phyloP scores from a whole-genome alignment of 2,888 invertebrate species.

The Plusia festucae region DNA sequence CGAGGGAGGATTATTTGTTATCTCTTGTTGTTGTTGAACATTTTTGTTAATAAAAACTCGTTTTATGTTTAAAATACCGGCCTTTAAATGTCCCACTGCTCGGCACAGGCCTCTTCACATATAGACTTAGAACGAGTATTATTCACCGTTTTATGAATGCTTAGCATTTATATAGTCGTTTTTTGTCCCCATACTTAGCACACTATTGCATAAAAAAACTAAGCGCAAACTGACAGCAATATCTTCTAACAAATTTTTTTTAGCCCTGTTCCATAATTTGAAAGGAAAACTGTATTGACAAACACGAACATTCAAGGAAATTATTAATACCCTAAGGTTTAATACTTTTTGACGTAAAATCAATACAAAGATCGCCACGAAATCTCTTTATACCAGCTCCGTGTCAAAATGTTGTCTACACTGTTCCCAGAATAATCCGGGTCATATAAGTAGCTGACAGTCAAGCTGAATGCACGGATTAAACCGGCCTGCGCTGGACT shows the following conservation, averaged over 20 bases:
- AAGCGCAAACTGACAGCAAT: too few relatives aligned
- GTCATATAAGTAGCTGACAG: slow-evolving; percentile 4
- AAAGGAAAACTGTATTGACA: too few relatives aligned
- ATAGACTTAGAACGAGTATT: too few relatives aligned
- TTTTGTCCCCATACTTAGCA: background rate
- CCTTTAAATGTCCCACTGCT: too few relatives aligned
- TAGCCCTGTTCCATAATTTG: too few relatives aligned
- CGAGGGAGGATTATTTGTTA: background rate
- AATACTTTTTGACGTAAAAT: background rate
- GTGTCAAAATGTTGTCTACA: background rate
- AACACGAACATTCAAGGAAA: too few relatives aligned
- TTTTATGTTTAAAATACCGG: too few relatives aligned
- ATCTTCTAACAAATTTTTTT: too few relatives aligned
- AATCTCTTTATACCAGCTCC: background rate
- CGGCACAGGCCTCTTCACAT: too few relatives aligned
- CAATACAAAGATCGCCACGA: background rate
- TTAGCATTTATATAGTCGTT: background rate
- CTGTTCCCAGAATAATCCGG: slow-evolving; percentile 1
- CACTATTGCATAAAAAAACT: too few relatives aligned
- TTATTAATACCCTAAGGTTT: too few relatives aligned
- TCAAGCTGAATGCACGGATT: slow-evolving; percentile 4
- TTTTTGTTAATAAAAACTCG: background rate
- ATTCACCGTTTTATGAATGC: too few relatives aligned
- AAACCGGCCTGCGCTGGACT: background rate
- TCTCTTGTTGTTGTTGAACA: background rate